phyloP scores from a whole-genome alignment of 2,888 invertebrate genomes.

The Rotaria magnacalcarata region DNA sequence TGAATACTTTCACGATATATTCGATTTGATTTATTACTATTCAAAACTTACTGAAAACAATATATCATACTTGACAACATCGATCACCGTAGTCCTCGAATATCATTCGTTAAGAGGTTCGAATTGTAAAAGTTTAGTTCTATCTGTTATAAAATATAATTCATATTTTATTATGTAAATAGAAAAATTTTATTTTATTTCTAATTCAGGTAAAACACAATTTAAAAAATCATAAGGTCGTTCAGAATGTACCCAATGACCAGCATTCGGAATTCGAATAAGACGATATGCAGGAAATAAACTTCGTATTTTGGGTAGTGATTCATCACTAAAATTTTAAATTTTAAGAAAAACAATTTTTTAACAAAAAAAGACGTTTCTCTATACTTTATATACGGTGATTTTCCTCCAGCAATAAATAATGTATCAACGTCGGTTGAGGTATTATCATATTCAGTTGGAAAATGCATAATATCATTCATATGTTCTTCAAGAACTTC shows the following conservation, averaged over 20 bases:
- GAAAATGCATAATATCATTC: constrained; percentile 45
- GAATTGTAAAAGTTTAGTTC: too few species aligned
- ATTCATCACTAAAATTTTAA: constrained; percentile 24
- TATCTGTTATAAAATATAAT: too few species aligned
- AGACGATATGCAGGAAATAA: constrained; percentile 39
- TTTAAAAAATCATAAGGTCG: constrained; percentile 37
- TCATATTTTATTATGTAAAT: too few species aligned
- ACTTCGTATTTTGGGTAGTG: constrained; percentile 31
- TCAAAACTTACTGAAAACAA: too few species aligned
- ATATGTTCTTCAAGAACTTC: constrained; percentile 29
- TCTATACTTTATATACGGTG: constrained; percentile 38
- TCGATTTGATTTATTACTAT: too few species aligned
- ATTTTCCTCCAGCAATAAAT: constrained; percentile 41
- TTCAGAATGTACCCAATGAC: constrained; percentile 45
- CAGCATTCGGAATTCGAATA: constrained; percentile 41
- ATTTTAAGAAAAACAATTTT: background rate
- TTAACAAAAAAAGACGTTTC: background rate
- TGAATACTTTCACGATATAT: too few species aligned
- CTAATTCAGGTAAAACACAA: constrained; percentile 24
- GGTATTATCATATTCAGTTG: constrained; percentile 28
- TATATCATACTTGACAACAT: too few species aligned
- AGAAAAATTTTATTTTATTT: background rate
- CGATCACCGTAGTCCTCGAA: too few species aligned
- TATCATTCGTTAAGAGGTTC: too few species aligned
- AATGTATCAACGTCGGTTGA: constrained; percentile 20